These are phyloP conservation scores for Miniopterus natalensis DNA, from an alignment of 2,113 vertebrate species.

Conservation along the genomic window DNA sequence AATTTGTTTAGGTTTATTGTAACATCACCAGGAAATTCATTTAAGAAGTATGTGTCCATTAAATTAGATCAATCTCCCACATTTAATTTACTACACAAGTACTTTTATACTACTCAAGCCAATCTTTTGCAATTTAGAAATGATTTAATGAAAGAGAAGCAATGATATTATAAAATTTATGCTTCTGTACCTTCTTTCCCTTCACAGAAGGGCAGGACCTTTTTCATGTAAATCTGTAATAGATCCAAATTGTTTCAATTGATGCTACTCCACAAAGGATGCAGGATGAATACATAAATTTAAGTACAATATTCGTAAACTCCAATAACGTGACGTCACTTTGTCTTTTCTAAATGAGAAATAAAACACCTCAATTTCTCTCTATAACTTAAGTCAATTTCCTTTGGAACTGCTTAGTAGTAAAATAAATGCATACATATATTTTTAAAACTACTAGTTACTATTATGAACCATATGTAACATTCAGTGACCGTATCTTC, in stretches of 20 bases:
- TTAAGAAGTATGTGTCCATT: conserved; percentile 70
- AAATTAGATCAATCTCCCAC: conserved; percentile 72
- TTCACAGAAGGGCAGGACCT: conserved; percentile 79
- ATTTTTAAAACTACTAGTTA: conserved; percentile 45
- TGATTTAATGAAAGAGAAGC: conserved; percentile 72
- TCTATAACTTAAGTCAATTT: conserved; percentile 12
- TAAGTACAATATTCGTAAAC: conserved; percentile 78
- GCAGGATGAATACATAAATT: conserved; percentile 71
- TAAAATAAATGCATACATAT: neutral
- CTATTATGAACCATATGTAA: neutral
- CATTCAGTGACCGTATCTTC: neutral
- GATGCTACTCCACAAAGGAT: conserved; percentile 82
- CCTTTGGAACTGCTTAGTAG: conserved; percentile 13
- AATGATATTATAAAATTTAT: conserved; percentile 83
- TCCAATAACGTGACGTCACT: conserved; percentile 66
- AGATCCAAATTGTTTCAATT: conserved; percentile 83
- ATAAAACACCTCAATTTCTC: conserved; percentile 45
- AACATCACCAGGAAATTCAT: neutral
- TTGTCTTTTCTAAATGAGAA: conserved; percentile 79
- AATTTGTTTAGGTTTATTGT: neutral
- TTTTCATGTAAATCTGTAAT: conserved; percentile 82
- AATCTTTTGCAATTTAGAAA: conserved; percentile 82
- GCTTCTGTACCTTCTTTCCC: conserved; percentile 83
- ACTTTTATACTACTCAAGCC: conserved; percentile 76
- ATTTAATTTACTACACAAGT: conserved; percentile 80